Base-by-base conservation (phyloP, 23 tunicate genomes). In the Halocynthia roretzi region DNA sequence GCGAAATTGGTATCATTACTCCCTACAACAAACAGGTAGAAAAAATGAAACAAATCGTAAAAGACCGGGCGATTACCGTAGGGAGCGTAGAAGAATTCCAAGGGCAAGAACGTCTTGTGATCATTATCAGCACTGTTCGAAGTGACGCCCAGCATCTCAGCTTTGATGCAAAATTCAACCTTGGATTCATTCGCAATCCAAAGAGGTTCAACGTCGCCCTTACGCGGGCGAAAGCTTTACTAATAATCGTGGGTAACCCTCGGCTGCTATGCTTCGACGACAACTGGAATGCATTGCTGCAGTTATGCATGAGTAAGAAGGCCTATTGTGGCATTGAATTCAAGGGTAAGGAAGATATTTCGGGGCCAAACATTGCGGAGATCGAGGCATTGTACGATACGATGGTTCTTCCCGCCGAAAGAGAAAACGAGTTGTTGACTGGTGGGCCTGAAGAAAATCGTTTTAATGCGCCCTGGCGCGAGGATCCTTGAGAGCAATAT, bases 21-120 rank as follows among this genome's bases (percentile, higher is more conserved):
- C 98, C 98, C 6, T 92, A 92, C 85, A 81, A 83, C 31, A 82
- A 92, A 64, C 98, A 92, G 81, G 92, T 83, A 2, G 58, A 52
- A 15, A 74, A 74, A 53, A 74, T 74, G 19, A 52, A 53, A 65
- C 54, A 80, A 12, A 71, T 52, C 50, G 50, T 86, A 53, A 74
- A 80, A 50, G 76, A 74, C 51, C 71, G 53, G 50, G 67, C 64
- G 48, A 51, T 80, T 8, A 85, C 80, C 61, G 60, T 85, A 18
- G 84, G 84, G 9, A 71, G 80, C 52, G 88, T 84, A 48, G 88
- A 84, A 62, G 88, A 84, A 57, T 84, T 84, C 50, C 88, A 84
- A 69, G 88, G 88, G 0, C 88, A 84, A 71, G 88, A 84, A 71
- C 20, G 88, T 19, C 18, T 69, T 17, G 82, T 84, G 58, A 84